A percentile compares a stretch with the other conserved stretches of the same genome.
Evolutionary conservation across 2,888 invertebrate genomes (phyloP).

Genomic region (Gari tellinella): DNA sequence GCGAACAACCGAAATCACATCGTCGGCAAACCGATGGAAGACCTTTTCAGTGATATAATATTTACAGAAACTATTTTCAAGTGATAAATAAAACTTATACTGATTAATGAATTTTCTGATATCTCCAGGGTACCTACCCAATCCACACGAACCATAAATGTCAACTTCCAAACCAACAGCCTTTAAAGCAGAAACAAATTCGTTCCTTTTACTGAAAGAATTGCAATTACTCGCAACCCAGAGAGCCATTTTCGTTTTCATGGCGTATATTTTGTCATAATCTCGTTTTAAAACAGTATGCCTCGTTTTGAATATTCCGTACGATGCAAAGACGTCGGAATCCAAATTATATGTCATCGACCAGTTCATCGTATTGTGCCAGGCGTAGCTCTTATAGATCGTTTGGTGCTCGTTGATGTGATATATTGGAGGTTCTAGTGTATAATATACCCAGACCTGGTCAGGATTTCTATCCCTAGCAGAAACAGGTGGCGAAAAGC

Average conservation of each 20-base stretch:
- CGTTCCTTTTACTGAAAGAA: not conserved
- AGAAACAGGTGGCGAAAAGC: no score
- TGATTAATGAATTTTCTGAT: constrained; percentile 48
- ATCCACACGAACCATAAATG: not conserved
- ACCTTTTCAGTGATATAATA: constrained; percentile 64
- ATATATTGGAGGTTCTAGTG: no score
- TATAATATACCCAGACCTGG: no score
- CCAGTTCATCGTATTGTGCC: constrained; percentile 16
- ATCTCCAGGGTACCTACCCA: no score
- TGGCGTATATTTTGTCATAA: constrained; percentile 12
- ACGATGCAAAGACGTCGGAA: constrained; percentile 17
- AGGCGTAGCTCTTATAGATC: not conserved
- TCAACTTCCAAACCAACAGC: constrained; percentile 5
- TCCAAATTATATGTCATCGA: constrained; percentile 15
- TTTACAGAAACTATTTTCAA: constrained; percentile 59
- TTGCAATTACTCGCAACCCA: constrained; percentile 24
- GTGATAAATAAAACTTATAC: constrained; percentile 10
- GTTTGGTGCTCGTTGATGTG: no score
- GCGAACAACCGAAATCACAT: constrained; percentile 46
- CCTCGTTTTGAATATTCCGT: not conserved
- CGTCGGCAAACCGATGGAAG: constrained; percentile 40
- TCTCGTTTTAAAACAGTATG: not conserved
- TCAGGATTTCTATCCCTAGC: no score
- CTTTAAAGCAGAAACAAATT: not conserved
- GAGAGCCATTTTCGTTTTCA: constrained; percentile 15